These are phyloP conservation scores for Drosophila ananassae DNA, from an alignment of 1,140 invertebrate species.

Conservation along the genomic window DNA sequence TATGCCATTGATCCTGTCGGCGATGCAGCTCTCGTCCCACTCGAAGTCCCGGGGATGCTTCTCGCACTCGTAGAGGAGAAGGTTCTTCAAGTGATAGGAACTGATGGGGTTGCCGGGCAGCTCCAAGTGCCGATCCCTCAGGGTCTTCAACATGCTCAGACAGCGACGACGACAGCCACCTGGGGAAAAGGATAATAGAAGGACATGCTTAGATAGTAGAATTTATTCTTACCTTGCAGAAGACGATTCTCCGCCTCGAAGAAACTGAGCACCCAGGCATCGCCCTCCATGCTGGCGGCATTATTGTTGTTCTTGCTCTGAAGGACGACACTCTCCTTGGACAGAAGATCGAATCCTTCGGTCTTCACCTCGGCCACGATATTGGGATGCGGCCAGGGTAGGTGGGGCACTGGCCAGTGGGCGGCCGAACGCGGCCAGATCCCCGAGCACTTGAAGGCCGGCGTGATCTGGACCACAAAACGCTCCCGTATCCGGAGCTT, in stretches of 20 bases:
- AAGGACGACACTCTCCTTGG: conserved; percentile 91
- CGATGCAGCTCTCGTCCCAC: conserved; percentile 95
- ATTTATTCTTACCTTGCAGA: conserved; percentile 87
- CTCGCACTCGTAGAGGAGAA: conserved; percentile 97
- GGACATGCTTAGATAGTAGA: not conserved
- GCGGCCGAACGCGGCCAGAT: conserved; percentile 97
- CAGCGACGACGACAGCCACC: conserved; percentile 91
- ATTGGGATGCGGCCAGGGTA: conserved; percentile 95
- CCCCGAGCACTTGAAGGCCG: conserved; percentile 96
- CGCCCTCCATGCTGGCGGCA: conserved; percentile 93
- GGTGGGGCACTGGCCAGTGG: conserved; percentile 95
- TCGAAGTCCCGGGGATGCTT: conserved; percentile 96
- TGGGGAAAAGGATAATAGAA: conserved; percentile 5
- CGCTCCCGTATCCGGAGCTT: conserved; percentile 95
- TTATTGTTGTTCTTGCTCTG: conserved; percentile 90
- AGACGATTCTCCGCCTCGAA: conserved; percentile 94
- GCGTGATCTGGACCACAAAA: conserved; percentile 96
- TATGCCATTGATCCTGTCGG: conserved; percentile 96
- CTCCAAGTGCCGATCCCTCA: conserved; percentile 95
- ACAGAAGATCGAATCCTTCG: conserved; percentile 96
- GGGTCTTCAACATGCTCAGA: conserved; percentile 94
- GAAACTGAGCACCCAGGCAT: conserved; percentile 97
- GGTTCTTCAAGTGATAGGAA: conserved; percentile 94
- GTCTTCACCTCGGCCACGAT: conserved; percentile 96
- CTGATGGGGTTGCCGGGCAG: conserved; percentile 94